A percentile compares a stretch with the other conserved stretches of the same genome.
phyloP scores from a whole-genome alignment of 1,140 invertebrate species.

The Brachionus sp. region DNA sequence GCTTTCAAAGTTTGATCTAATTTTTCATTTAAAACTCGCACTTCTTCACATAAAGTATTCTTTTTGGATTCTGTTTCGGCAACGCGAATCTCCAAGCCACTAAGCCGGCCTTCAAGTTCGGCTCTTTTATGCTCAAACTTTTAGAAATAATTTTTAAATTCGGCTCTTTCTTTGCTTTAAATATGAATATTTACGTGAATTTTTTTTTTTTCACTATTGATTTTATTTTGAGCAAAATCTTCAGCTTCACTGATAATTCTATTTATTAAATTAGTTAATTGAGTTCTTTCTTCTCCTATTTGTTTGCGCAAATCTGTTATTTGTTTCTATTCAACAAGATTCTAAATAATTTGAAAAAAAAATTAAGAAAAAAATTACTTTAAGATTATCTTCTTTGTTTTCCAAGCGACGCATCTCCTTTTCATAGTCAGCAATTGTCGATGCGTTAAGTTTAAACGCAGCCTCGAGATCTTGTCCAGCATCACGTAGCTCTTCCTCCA shows the following conservation, averaged over 20 bases:
- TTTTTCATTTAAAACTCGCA: not conserved
- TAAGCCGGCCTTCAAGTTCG: constrained; percentile 6
- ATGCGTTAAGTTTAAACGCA: not conserved
- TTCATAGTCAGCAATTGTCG: not conserved
- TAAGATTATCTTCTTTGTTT: constrained; percentile 18
- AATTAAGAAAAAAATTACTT: not conserved
- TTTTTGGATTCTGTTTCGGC: not conserved
- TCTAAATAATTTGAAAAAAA: not conserved
- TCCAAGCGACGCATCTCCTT: constrained; percentile 20
- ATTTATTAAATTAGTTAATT: not conserved
- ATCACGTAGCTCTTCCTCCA: constrained; percentile 11
- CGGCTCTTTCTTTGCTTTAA: no score
- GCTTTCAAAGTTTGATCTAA: not conserved
- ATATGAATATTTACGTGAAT: not conserved
- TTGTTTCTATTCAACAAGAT: constrained; percentile 28
- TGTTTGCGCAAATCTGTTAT: constrained; percentile 32
- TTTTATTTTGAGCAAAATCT: not conserved
- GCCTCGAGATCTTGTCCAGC: not conserved
- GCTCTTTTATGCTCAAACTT: constrained; percentile 37
- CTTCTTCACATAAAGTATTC: not conserved
- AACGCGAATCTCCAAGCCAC: not conserved
- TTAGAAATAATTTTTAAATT: no score
- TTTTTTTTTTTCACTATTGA: not conserved
- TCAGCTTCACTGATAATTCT: not conserved
- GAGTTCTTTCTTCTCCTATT: constrained; percentile 33